Evolutionary conservation across 2,797 vertebrate species (phyloP).

Genomic region (Ara ararauna): DNA sequence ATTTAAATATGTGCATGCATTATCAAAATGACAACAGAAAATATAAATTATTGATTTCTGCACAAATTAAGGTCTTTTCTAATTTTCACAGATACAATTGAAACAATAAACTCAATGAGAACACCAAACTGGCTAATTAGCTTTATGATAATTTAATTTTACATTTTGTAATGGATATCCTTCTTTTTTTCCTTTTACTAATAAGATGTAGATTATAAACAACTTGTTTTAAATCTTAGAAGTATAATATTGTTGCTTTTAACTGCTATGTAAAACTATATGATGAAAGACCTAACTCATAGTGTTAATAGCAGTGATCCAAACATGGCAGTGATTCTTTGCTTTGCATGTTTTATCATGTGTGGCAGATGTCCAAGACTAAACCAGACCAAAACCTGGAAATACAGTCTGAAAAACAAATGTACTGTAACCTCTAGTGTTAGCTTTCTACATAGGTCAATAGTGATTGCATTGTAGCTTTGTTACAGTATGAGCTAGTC

Average conservation of each 20-base stretch:
- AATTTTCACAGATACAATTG: slow-evolving; percentile 60
- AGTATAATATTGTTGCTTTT: slow-evolving; percentile 35
- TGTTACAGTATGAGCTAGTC: background rate
- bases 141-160: slow-evolving; percentile 74
- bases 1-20: slow-evolving; percentile 42
- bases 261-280: background rate
- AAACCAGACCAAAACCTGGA: background rate
- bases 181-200: slow-evolving; percentile 40
- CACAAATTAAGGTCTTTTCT: slow-evolving; percentile 64
- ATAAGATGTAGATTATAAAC: slow-evolving; percentile 68
- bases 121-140: slow-evolving; percentile 71
- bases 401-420: background rate
- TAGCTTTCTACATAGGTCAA: background rate
- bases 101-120: slow-evolving; percentile 72
- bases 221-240: slow-evolving; percentile 61
- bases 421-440: background rate
- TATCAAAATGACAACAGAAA: background rate
- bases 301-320: background rate
- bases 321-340: background rate
- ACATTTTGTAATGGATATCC: slow-evolving; percentile 66
- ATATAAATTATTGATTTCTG: slow-evolving; percentile 66
- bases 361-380: background rate
- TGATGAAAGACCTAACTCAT: background rate
- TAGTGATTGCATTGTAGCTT: background rate
- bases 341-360: background rate